Conservation (phyloP, 2,797 vertebrate genomes). For the Danio choprae region DNA sequence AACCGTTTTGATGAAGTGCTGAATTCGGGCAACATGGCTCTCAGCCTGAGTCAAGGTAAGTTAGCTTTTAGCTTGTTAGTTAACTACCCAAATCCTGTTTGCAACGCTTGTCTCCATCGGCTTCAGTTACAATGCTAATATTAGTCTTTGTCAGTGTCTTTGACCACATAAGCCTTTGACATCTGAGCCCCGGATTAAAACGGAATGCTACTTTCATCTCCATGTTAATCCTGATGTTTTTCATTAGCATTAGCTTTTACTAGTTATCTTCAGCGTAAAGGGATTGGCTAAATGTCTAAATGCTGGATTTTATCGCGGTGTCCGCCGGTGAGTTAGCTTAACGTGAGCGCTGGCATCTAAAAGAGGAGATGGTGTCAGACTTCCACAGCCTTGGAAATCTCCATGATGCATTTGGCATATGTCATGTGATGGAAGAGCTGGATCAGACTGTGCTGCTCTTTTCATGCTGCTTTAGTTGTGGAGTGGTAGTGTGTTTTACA, state of each 20-base stretch:
- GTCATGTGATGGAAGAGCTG: constrained; percentile 29
- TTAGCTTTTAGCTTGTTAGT: constrained; percentile 1
- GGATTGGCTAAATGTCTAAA: neutral
- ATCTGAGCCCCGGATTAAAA: constrained; percentile 9
- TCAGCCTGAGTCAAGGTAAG: constrained; percentile 89
- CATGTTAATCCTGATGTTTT: constrained; percentile 29
- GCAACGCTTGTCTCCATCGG: neutral
- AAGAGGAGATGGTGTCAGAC: constrained; percentile 13
- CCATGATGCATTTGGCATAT: constrained; percentile 40
- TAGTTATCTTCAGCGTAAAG: constrained; percentile 11
- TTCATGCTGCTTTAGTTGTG: neutral
- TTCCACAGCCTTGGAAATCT: constrained; percentile 42
- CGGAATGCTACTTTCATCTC: constrained; percentile 9
- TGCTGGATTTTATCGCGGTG: neutral
- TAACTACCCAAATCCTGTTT: neutral
- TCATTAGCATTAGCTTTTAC: constrained; percentile 5
- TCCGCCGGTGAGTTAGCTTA: neutral
- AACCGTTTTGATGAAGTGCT: constrained; percentile 95
- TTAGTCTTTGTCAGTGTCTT: constrained; percentile 34
- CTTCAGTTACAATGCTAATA: constrained; percentile 36
- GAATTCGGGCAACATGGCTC: constrained; percentile 92
- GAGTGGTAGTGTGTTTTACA: neutral
- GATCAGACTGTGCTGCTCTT: constrained; percentile 16
- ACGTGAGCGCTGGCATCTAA: constrained; percentile 23
- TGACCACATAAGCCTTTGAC: constrained; percentile 20